Percentiles rank a stretch among this genome's conserved stretches.
Conservation (phyloP, 2,797 vertebrate species). For the Lerista edwardsae region DNA sequence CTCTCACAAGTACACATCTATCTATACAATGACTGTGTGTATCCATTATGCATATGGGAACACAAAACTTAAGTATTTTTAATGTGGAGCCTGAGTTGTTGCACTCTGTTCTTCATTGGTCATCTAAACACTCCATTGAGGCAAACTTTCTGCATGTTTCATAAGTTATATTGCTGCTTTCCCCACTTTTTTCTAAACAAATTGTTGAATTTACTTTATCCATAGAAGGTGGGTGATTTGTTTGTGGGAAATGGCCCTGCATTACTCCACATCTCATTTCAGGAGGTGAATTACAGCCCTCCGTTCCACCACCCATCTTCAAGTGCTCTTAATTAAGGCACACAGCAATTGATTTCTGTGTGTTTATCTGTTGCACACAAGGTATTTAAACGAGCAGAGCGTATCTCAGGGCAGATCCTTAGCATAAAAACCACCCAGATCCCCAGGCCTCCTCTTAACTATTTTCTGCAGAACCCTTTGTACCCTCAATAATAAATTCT, state of each 20-base stretch:
- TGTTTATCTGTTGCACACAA: conserved; percentile 53
- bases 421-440: conserved; percentile 53
- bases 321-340: conserved; percentile 42
- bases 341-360: conserved; percentile 42
- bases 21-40: no score
- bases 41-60: not conserved
- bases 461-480: conserved; percentile 62
- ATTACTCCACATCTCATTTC: not conserved
- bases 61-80: not conserved
- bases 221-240: not conserved
- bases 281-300: conserved; percentile 27
- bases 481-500: conserved; percentile 81
- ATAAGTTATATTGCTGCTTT: not conserved
- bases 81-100: no score
- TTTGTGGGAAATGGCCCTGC: not conserved
- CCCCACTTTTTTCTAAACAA: not conserved
- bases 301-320: not conserved
- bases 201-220: not conserved
- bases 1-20: no score
- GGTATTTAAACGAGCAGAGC: conserved; percentile 65
- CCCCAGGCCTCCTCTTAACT: conserved; percentile 55
- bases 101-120: no score
- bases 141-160: not conserved
- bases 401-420: conserved; percentile 51
- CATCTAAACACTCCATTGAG: no score